These are phyloP conservation scores for Corydoras sp. DNA, from an alignment of 2,113 vertebrate species.

Conservation along the genomic window DNA sequence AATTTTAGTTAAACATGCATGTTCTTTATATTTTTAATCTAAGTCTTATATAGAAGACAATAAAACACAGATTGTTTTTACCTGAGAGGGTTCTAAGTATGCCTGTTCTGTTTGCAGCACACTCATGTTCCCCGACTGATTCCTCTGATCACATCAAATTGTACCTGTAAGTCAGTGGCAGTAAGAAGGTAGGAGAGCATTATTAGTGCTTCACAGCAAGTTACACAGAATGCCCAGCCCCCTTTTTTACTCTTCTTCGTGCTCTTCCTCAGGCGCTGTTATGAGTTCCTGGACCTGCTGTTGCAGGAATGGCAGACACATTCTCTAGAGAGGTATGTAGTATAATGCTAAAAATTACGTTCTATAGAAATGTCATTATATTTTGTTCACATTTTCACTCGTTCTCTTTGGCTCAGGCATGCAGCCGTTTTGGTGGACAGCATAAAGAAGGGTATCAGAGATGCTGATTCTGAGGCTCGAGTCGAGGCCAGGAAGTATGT, in stretches of 20 bases:
- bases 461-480: conserved; percentile 93
- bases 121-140: conserved; percentile 94
- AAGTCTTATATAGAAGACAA: neutral
- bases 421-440: conserved; percentile 89
- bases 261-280: conserved; percentile 62
- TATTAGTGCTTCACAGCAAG: neutral
- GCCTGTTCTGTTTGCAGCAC: conserved; percentile 69
- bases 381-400: neutral
- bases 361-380: neutral
- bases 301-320: conserved; percentile 76
- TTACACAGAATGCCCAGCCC: neutral
- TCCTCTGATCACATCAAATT: conserved; percentile 95
- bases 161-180: conserved; percentile 92
- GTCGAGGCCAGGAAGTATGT: conserved; percentile 94
- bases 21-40: too few species aligned
- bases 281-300: conserved; percentile 70
- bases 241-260: neutral
- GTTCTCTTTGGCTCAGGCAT: conserved; percentile 69
- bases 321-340: conserved; percentile 68
- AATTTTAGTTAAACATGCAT: neutral
- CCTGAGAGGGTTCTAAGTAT: neutral
- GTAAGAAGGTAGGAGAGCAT: conserved; percentile 78
- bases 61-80: neutral
- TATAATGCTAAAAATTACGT: too few species aligned
- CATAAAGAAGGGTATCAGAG: conserved; percentile 94